Conservation (phyloP, 2,888 invertebrate species). For the Ophion ventricosus region DNA sequence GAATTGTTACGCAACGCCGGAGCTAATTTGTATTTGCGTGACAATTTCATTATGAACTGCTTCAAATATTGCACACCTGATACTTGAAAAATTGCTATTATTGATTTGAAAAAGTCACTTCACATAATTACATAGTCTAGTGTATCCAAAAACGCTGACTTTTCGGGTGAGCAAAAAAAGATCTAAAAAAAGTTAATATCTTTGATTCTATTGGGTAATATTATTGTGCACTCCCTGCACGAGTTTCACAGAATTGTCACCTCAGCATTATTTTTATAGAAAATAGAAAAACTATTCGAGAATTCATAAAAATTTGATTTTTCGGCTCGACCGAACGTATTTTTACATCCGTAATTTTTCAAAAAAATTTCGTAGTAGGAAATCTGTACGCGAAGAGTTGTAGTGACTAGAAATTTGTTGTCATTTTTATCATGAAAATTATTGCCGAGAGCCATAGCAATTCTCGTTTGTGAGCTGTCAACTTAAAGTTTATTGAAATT, state of each 20-base stretch:
- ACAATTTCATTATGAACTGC: not conserved
- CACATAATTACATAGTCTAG: not conserved
- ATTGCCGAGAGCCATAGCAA: not conserved
- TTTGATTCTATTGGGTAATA: no score
- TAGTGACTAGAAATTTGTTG: not conserved
- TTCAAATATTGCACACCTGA: not conserved
- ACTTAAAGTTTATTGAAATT: not conserved
- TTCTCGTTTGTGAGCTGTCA: slow-evolving; percentile 2
- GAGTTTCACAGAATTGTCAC: no score
- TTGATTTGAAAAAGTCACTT: not conserved
- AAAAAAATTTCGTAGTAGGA: not conserved
- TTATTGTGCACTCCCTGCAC: no score
- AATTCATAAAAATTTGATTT: not conserved
- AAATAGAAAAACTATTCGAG: no score
- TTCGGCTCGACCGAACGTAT: not conserved
- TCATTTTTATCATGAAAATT: not conserved
- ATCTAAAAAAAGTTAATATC: no score
- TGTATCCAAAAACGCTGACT: no score
- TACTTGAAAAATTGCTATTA: not conserved
- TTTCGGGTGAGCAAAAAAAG: no score
- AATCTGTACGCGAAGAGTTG: not conserved
- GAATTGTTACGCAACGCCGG: not conserved
- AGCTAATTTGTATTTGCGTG: not conserved
- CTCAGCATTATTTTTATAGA: no score
- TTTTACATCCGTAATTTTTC: not conserved